Evolutionary conservation across 2,113 vertebrate genomes (phyloP), one percentile per base, ranked within the genome.

Genomic region (Lophius piscatorius): DNA sequence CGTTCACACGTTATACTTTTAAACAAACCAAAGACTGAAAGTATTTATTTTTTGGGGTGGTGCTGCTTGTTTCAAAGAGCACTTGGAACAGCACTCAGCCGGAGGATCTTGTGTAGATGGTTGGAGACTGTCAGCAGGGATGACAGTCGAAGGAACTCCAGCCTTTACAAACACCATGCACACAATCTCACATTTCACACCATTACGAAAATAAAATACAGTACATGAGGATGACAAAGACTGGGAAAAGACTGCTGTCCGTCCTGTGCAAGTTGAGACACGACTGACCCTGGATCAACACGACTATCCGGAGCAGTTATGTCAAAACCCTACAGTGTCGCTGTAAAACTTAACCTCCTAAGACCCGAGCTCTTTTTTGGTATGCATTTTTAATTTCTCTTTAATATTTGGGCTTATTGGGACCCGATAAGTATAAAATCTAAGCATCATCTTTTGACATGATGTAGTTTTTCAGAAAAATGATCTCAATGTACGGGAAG

Each of bases 91-190:
- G 91, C 90, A 0, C 85, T 89, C 62, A 97, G 91, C 89, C 94
- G 94, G 22, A 96, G 90, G 79, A 95, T 92, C 89, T 97, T 97
- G 86, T 95, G 95, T 50, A 96, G 95, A 94, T 0, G 93, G 95
- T 86, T 96, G 95, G 88, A 95, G 95, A 80, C 96, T 92, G n/a
- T 97, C 94, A 9, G 95, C 93, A 2, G 94, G 92, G 49, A 92
- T 89, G 0, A 92, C 84, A 74, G 92, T 93, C 78, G 87, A 77
- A 94, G 95, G 86, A 96, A 97, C 60, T 96, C 94, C 80, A 96
- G 79, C 75, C 95, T 97, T 85, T 4, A 69, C 18, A 12, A 46
- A 35, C 45, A 44, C 3, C 1, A 24, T 20, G 24, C 35, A 57
- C 36, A 52, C 31, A 61, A 17, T 10, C 35, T 48, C 23, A 10